Base-by-base conservation (phyloP, 2,888 invertebrate species). In the Suillia variegata region DNA sequence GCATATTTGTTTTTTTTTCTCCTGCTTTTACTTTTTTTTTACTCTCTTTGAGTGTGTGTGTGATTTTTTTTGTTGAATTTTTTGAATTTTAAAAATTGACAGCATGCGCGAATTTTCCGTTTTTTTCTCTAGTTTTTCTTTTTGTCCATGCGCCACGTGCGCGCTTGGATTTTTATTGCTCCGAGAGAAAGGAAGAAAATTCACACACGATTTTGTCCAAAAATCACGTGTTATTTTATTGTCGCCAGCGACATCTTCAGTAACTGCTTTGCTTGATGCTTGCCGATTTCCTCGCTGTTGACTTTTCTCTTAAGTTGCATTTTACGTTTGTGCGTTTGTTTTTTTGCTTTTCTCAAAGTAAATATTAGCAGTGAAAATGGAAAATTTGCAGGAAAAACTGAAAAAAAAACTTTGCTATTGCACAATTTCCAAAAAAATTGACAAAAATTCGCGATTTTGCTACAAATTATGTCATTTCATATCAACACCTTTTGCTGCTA, bases 221-320 rank as follows among this genome's bases (percentile, higher is more conserved):
- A 47, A 66, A 63, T 63, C 63, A 66, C 65, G 65, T 63, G 65
- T 66, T 62, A 61, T 63, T 65, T 59, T 62, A 63, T 66, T 63
- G 58, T 58, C 63, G 61, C 45, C 62, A 54, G n/a, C n/a, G 62
- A 59, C 60, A 61, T 57, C 61, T 59, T 63, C 53, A 59, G 33
- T 54, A 59, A 62, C 61, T 62, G 55, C 60, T 60, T 62, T 63
- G 5, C 18, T 20, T 45, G 3, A 18, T 45, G 4, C 18, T 17
- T 45, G 18, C 17, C 20, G 45, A 17, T 18, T 45, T 45, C 31
- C 26, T 26, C 26, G 5, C 26, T 26, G 26, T 26, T 5, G 26
- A 26, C 26, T 26, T 26, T 26, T 26, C 10, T 10, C 26, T n/a
- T n/a, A n/a, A n/a, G n/a, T n/a, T n/a, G n/a, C n/a, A n/a, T n/a